Evolutionary conservation across 2,888 invertebrate genomes (phyloP).

Genomic region (Lasioglossum calceatum): DNA sequence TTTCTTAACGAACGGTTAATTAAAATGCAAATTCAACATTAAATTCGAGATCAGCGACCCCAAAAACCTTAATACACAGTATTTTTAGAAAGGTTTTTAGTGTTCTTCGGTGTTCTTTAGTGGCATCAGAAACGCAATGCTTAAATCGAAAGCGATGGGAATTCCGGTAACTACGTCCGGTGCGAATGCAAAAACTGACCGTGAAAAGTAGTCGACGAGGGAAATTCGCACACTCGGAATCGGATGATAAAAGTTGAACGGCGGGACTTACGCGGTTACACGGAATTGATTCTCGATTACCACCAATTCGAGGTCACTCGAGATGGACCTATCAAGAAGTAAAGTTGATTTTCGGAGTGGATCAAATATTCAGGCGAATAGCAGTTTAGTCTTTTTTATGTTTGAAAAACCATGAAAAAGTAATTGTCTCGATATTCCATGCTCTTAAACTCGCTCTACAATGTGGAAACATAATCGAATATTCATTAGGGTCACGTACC

Average conservation of each 20-base stretch:
- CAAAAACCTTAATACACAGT: too few species aligned
- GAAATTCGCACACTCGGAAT: constrained; percentile 20
- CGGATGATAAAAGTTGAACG: constrained; percentile 34
- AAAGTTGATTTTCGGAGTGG: neutral
- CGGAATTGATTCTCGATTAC: neutral
- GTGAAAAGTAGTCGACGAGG: neutral
- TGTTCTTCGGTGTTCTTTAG: too few species aligned
- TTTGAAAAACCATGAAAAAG: neutral
- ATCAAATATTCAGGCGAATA: neutral
- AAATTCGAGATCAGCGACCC: too few species aligned
- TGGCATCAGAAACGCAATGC: neutral
- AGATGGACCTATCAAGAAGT: neutral
- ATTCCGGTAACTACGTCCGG: neutral
- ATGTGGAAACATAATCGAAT: neutral
- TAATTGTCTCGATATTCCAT: neutral
- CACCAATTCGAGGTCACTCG: neutral
- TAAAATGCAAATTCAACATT: too few species aligned
- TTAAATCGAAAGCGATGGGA: neutral
- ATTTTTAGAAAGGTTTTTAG: too few species aligned
- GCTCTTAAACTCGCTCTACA: neutral
- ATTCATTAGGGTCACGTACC: neutral
- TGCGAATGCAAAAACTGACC: neutral
- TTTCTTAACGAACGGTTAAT: too few species aligned
- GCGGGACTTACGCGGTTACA: neutral
- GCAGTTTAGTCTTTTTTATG: neutral